Evolutionary conservation across 2,113 vertebrate genomes (phyloP).

Genomic region (Thalassarche chlororhynchos): DNA sequence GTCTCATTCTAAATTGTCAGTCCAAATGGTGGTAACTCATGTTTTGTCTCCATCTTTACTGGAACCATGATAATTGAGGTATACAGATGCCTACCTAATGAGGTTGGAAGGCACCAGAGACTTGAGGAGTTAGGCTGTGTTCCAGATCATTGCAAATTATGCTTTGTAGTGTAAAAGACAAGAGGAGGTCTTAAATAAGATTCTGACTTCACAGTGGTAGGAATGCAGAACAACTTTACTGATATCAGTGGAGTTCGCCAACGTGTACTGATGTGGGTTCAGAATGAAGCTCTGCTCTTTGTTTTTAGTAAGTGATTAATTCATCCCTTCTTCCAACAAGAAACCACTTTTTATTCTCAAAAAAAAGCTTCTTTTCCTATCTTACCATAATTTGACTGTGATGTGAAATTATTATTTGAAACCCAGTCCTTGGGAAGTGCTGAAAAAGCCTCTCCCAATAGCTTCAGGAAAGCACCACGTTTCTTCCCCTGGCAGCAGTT

Average conservation of each 20-base stretch:
- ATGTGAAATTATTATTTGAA: neutral
- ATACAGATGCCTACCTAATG: neutral
- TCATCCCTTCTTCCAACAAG: neutral
- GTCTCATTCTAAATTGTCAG: neutral
- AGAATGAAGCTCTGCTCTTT: neutral
- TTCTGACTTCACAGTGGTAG: neutral
- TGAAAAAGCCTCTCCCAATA: neutral
- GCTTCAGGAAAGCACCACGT: neutral
- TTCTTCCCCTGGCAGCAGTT: neutral
- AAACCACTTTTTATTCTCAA: neutral
- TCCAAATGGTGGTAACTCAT: rapidly evolving
- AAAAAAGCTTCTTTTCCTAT: neutral
- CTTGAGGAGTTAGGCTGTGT: neutral
- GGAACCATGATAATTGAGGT: neutral
- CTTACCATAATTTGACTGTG: neutral
- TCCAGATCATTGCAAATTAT: neutral
- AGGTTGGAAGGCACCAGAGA: neutral
- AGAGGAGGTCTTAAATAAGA: neutral
- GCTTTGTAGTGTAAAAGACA: neutral
- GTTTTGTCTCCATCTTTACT: neutral
- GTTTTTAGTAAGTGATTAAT: neutral
- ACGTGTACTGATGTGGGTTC: neutral
- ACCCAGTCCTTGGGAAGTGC: neutral
- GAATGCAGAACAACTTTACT: neutral
- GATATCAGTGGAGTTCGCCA: neutral